Conservation (phyloP, 37 sponge, comb jelly and placozoan species). For the Tethya wilhelma region DNA sequence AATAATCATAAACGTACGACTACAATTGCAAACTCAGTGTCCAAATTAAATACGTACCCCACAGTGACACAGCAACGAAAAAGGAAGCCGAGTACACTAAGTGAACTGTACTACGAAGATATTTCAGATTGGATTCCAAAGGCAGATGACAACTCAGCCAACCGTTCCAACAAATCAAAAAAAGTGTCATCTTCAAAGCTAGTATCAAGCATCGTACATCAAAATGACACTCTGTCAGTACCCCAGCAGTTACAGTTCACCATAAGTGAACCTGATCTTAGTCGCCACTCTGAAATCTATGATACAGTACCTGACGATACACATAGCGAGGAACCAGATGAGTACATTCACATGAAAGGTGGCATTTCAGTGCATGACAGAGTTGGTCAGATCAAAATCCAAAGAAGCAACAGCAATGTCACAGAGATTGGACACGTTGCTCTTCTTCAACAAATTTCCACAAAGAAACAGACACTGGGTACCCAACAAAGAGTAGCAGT, state of each 20-base stretch:
- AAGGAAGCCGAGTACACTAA: background rate
- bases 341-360: background rate
- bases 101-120: background rate
- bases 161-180: background rate
- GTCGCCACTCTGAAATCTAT: background rate
- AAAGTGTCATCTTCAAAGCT: background rate
- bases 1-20: no score
- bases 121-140: background rate
- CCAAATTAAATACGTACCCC: no score
- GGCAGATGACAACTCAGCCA: background rate
- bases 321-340: background rate
- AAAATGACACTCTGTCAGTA: background rate
- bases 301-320: background rate
- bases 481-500: no score
- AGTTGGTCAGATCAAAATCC: no score
- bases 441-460: no score
- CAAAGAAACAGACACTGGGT: no score
- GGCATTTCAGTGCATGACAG: no score
- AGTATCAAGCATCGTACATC: background rate
- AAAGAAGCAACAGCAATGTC: no score
- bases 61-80: background rate
- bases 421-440: no score
- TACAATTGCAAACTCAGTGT: no score
- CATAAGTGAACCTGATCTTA: background rate
- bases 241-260: background rate